Evolutionary conservation across 2,888 invertebrate species (phyloP).

Genomic region (Eupsilia transversa): DNA sequence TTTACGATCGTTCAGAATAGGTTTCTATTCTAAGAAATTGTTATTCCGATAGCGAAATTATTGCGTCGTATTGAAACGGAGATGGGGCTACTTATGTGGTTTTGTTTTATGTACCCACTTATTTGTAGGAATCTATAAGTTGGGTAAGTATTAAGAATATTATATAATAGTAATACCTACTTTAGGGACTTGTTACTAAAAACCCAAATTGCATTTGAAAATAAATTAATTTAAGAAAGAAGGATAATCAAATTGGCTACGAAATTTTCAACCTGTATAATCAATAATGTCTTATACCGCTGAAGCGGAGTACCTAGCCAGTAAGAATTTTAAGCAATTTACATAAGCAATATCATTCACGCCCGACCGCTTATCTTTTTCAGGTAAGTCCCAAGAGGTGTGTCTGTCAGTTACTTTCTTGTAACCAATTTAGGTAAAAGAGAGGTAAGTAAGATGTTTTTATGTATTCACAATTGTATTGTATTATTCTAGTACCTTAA

Average conservation of each 20-base stretch:
- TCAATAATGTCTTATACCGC: constrained; percentile 6
- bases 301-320: not conserved
- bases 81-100: constrained; percentile 35
- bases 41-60: constrained; percentile 58
- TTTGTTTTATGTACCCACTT: constrained; percentile 35
- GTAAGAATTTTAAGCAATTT: constrained; percentile 29
- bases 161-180: too few species aligned
- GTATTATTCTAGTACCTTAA: constrained; percentile 14
- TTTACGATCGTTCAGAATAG: constrained; percentile 69
- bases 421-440: constrained; percentile 39
- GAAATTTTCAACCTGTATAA: constrained; percentile 3
- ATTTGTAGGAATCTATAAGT: constrained; percentile 19
- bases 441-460: constrained; percentile 11
- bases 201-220: not conserved
- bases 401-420: constrained; percentile 12
- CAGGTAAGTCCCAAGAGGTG: constrained; percentile 29
- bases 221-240: not conserved
- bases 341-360: constrained; percentile 31
- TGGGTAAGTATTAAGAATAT: not conserved
- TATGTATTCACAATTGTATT: constrained; percentile 14
- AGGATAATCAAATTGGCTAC: not conserved
- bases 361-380: constrained; percentile 34
- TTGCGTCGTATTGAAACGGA: constrained; percentile 59
- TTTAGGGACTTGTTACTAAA: not conserved
- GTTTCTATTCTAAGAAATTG: constrained; percentile 62